These are phyloP conservation scores for Ochropacha duplaris DNA, from an alignment of 2,888 invertebrate species.

Conservation along the genomic window DNA sequence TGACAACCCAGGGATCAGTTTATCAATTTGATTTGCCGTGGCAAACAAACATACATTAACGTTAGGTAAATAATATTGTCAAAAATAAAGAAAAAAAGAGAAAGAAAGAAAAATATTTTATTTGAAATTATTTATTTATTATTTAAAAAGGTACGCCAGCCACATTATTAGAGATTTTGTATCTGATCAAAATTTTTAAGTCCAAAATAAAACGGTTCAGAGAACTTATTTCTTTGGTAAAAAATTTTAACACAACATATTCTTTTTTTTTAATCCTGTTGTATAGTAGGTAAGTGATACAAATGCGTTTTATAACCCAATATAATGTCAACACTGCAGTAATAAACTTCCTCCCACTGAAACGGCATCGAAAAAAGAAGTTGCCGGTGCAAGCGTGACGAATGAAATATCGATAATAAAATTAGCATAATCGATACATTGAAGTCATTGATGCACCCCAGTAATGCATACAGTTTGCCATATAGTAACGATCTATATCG, in stretches of 20 bases:
- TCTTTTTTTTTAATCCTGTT: too few relatives aligned
- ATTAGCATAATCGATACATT: constrained; percentile 79
- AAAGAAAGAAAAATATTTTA: too few relatives aligned
- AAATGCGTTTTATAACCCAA: constrained; percentile 52
- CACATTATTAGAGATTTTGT: constrained; percentile 3
- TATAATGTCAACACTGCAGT: constrained; percentile 45
- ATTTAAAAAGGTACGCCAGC: too few relatives aligned
- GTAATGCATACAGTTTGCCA: constrained; percentile 26
- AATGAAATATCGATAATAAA: constrained; percentile 75
- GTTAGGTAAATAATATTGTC: constrained; percentile 60
- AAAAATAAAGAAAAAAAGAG: too few relatives aligned
- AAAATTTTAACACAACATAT: too few relatives aligned
- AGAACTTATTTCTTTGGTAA: too few relatives aligned
- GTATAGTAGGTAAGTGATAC: constrained; percentile 3
- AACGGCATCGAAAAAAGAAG: constrained; percentile 39
- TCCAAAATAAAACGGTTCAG: constrained; percentile 60
- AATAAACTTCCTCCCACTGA: constrained; percentile 36
- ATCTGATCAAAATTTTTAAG: constrained; percentile 13
- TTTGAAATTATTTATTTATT: too few relatives aligned
- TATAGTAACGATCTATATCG: constrained; percentile 53
- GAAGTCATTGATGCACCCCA: constrained; percentile 66
- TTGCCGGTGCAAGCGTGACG: constrained; percentile 50
- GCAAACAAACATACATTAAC: constrained; percentile 73
- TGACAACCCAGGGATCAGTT: constrained; percentile 56
- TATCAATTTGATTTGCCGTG: constrained; percentile 66